Conservation (phyloP, 2,888 invertebrate species). For the Ectemnius lituratus region DNA sequence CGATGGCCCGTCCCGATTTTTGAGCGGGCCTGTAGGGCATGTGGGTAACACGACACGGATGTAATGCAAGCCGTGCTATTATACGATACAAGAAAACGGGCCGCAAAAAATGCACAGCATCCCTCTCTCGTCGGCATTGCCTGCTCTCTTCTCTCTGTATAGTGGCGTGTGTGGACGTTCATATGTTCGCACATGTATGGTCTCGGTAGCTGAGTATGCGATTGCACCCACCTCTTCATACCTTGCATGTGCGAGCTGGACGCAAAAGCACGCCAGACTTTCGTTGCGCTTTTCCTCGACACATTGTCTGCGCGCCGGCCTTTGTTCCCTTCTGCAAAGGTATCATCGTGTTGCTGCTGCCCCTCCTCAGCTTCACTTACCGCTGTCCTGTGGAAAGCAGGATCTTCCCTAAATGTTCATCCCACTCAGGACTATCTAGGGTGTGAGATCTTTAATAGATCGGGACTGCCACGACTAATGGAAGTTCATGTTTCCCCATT, state of each 20-base stretch:
- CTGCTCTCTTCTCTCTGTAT: neutral
- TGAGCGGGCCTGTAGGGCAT: slow-evolving; percentile 63
- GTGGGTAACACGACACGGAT: slow-evolving; percentile 75
- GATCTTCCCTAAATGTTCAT: too few relatives aligned
- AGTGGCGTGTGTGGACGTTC: slow-evolving; percentile 15
- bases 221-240: neutral
- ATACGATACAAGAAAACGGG: slow-evolving; percentile 69
- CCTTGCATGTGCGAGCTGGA: neutral
- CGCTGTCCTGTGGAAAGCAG: too few relatives aligned
- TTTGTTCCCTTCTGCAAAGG: neutral
- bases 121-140: slow-evolving; percentile 50
- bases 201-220: neutral
- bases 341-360: too few relatives aligned
- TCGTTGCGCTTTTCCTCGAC: slow-evolving; percentile 2
- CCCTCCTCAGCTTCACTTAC: too few relatives aligned
- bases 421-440: too few relatives aligned
- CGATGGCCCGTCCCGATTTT: slow-evolving; percentile 53
- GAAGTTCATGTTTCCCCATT: too few relatives aligned
- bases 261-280: neutral
- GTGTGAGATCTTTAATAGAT: too few relatives aligned
- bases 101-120: slow-evolving; percentile 66
- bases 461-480: too few relatives aligned
- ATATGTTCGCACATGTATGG: slow-evolving; percentile 11
- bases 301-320: slow-evolving; percentile 2
- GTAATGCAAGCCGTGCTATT: slow-evolving; percentile 76